Percentiles rank a stretch among this genome's conserved stretches.
phyloP scores from a whole-genome alignment of 2,113 vertebrate genomes.

The Atrichornis clamosus region DNA sequence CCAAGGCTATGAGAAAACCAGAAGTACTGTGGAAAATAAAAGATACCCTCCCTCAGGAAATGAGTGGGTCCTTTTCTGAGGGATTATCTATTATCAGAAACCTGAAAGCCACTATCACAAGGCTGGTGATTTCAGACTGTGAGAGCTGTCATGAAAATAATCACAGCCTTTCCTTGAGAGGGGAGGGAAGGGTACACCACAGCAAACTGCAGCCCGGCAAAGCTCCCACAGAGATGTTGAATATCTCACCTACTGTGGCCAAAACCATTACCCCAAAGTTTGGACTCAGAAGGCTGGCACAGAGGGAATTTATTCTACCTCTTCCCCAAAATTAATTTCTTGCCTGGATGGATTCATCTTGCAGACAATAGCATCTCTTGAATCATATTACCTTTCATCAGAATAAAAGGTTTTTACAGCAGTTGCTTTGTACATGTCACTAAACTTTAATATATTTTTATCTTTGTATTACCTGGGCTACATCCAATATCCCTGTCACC shows the following conservation, averaged over 20 bases:
- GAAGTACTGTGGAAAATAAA: neutral
- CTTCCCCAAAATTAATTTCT: neutral
- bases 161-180: neutral
- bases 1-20: neutral
- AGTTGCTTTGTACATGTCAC: neutral
- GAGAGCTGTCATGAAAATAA: neutral
- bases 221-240: neutral
- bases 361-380: neutral
- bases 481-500: constrained; percentile 43
- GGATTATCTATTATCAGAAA: neutral
- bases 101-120: neutral
- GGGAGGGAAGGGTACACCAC: neutral
- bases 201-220: neutral
- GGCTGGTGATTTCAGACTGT: neutral
- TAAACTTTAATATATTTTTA: constrained; percentile 9
- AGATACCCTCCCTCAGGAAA: neutral
- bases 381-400: neutral
- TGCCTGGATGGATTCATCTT: neutral
- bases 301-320: neutral
- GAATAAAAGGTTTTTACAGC: neutral
- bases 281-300: neutral
- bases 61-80: neutral
- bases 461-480: constrained; percentile 22
- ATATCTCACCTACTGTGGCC: neutral
- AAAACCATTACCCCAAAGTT: neutral